Base-by-base conservation (phyloP, 2,113 vertebrate species). In the Brachyhypopomus gauderio region DNA sequence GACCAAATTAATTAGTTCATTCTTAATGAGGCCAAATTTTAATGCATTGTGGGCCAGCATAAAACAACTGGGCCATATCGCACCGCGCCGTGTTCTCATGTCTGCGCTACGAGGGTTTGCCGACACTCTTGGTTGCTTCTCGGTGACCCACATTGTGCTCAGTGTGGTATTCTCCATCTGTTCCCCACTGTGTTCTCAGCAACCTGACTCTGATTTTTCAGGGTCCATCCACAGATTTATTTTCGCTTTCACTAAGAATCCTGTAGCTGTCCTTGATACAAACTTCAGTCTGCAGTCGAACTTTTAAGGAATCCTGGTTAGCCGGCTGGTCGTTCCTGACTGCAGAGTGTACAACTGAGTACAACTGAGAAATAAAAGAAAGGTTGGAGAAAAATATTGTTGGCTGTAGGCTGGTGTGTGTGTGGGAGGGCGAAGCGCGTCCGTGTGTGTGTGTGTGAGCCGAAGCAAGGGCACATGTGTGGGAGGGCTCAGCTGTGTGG, bases 1-100 rank as follows among this genome's bases (percentile, higher is more conserved):
- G 83, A 88, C 86, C 87, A 87, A 88, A 90, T 91, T 93, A 94
- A 93, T 93, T 92, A 91, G 93, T 90, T 85, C 91, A 89, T 77
- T 85, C 55, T 86, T 83, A 94, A 93, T 85, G 88, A 91, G 92
- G 92, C 88, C 92, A 88, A 71, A 84, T 76, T 80, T 27, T 62
- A 79, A 80, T 72, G 72, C 76, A 62, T 85, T 80, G 55, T 89
- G 91, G 89, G 86, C 91, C 89, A 85, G 79, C 88, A 87, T 84
- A 75, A 77, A 88, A 82, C 90, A 85, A 41, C 79, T 27, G 87
- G 86, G 86, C 77, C 72, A 56, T 69, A 64, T 58, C 66, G 52
- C 22, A 17, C 36, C 34, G 73, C 72, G 23, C 59, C 59, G 41
- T 67, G 59, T 73, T 38, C 62, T 70, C 23, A 69, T 63, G 62